Conservation (phyloP, 2,888 invertebrate genomes). For the Dryocosmus kuriphilus region DNA sequence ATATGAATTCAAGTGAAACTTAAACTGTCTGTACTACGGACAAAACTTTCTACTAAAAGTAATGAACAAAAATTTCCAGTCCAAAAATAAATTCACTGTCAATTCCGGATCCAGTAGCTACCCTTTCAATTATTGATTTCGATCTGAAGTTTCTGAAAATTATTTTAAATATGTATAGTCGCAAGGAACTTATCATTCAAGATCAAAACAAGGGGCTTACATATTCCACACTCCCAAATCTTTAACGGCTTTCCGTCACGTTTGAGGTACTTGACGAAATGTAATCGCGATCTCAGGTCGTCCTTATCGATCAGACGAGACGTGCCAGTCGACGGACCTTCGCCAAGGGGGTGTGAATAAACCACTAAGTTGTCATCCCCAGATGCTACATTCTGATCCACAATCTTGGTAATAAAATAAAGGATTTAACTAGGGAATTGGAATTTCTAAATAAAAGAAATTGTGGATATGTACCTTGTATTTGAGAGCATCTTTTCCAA, state of each 20-base stretch:
- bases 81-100: no score
- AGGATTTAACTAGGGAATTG: not conserved
- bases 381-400: slow-evolving; percentile 59
- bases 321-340: slow-evolving; percentile 55
- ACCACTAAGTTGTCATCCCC: slow-evolving; percentile 61
- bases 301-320: slow-evolving; percentile 79
- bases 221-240: slow-evolving; percentile 87
- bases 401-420: slow-evolving; percentile 54
- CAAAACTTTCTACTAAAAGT: no score
- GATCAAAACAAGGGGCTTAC: slow-evolving; percentile 78
- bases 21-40: no score
- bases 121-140: no score
- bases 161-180: no score
- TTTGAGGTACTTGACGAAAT: slow-evolving; percentile 84
- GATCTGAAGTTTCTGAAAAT: no score
- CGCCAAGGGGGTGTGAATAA: slow-evolving; percentile 57
- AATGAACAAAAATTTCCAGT: no score
- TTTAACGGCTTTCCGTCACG: slow-evolving; percentile 84
- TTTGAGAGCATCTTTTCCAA: slow-evolving; percentile 64
- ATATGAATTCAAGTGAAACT: no score
- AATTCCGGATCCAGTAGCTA: no score
- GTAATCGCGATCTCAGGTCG: slow-evolving; percentile 81
- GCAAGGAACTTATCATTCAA: not conserved
- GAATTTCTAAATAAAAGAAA: slow-evolving; percentile 12
- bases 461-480: slow-evolving; percentile 55